These are phyloP conservation scores for Dioctria rufipes DNA, from an alignment of 2,888 invertebrate genomes.

Conservation along the genomic window DNA sequence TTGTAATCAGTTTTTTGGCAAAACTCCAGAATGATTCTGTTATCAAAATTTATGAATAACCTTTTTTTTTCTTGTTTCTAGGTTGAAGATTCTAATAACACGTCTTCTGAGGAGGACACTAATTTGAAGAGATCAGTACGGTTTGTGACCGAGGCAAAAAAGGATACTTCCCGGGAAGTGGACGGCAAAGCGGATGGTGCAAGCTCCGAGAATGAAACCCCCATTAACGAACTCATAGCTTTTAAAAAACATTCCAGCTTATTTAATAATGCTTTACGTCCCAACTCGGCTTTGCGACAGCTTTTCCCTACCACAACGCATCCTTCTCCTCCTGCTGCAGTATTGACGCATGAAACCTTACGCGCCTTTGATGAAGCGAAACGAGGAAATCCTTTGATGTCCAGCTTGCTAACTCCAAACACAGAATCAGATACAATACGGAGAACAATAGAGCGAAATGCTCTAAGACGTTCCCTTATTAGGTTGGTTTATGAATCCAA, in stretches of 20 bases:
- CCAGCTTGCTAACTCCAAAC: slow-evolving; percentile 66
- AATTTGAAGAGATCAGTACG: slow-evolving; percentile 78
- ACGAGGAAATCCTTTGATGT: slow-evolving; percentile 72
- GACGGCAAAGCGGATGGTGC: slow-evolving; percentile 65
- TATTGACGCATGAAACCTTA: slow-evolving; percentile 83
- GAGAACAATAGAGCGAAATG: slow-evolving; percentile 87
- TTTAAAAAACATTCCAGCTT: slow-evolving; percentile 71
- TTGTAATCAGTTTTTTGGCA: too few species aligned
- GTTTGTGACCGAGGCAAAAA: slow-evolving; percentile 74
- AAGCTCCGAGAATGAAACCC: slow-evolving; percentile 68
- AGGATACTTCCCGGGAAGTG: slow-evolving; percentile 62
- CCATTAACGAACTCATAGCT: slow-evolving; percentile 69
- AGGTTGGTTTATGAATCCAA: slow-evolving; percentile 75
- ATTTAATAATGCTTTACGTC: slow-evolving; percentile 70
- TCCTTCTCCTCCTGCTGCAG: slow-evolving; percentile 74
- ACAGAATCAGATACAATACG: slow-evolving; percentile 79
- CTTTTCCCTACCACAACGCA: slow-evolving; percentile 84
- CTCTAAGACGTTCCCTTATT: slow-evolving; percentile 83
- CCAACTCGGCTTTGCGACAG: slow-evolving; percentile 89
- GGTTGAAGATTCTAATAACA: slow-evolving; percentile 66
- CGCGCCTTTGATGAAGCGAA: slow-evolving; percentile 80
- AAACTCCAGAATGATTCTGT: too few species aligned
- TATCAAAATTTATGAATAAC: too few species aligned
- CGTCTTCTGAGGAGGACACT: slow-evolving; percentile 72
- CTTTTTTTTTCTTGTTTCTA: neutral